Conservation (phyloP, 23 tunicate species). For the Ciona savignyi region DNA sequence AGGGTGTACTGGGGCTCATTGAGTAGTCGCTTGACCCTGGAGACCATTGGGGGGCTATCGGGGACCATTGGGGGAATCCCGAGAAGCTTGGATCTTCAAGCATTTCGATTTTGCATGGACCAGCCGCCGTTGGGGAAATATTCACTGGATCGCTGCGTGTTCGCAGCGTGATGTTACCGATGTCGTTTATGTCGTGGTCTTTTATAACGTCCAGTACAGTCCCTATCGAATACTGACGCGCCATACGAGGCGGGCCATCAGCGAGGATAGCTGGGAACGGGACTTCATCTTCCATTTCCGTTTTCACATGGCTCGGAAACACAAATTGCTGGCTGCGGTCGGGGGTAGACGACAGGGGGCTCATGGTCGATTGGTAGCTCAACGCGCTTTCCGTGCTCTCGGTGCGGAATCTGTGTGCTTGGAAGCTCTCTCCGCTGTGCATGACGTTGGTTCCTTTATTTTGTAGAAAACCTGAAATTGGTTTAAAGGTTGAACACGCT, state of each 20-base stretch:
- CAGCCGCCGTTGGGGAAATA: not conserved
- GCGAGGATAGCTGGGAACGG: not conserved
- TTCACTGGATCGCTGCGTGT: not conserved
- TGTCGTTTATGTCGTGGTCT: slow-evolving; percentile 22
- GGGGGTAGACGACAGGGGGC: not conserved
- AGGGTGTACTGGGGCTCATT: not conserved
- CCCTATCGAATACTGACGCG: slow-evolving; percentile 40
- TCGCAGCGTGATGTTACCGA: not conserved
- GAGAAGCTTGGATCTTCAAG: not conserved
- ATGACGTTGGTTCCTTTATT: not conserved
- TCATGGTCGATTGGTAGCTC: not conserved
- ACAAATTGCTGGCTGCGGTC: not conserved
- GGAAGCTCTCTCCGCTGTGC: not conserved
- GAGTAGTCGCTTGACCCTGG: not conserved
- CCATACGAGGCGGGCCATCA: slow-evolving; percentile 6
- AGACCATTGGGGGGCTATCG: not conserved
- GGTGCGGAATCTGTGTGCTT: not conserved
- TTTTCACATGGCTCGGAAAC: not conserved
- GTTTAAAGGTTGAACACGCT: not conserved
- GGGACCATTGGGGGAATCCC: not conserved
- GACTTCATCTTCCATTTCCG: not conserved
- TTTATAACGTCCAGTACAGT: slow-evolving; percentile 48
- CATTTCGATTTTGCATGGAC: not conserved
- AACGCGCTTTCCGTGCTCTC: not conserved
- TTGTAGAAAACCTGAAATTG: not conserved